Base-by-base conservation (phyloP, 2,113 vertebrate species). In the Eublepharis macularius region DNA sequence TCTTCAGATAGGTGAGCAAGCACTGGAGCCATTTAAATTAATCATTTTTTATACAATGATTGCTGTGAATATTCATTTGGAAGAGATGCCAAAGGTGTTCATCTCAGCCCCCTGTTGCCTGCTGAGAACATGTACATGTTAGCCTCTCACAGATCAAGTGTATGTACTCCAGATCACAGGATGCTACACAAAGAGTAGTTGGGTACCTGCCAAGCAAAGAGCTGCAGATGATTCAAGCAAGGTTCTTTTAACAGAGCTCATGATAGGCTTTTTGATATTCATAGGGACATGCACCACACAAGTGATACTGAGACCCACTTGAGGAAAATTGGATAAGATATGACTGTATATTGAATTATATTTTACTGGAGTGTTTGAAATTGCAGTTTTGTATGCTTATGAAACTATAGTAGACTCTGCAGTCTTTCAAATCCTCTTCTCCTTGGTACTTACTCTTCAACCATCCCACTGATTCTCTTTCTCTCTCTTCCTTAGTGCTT, bases 311-410 rank as follows among this genome's bases (percentile, higher is more conserved):
- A n/a, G n/a, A 19, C 6, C 36, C 60, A 77, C 34, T 84, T 69
- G 74, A 78, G 36, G 36, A 47, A 69, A 84, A 57, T n/a, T 84
- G 83, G 47, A 69, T 49, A 54, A 69, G 83, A 66, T 84, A 32
- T n/a, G 34, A 9, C 69, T 57, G 77, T 77, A 57, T 41, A 78
- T 69, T 54, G 63, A 68, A 69, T 69, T 82, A 19, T 60, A 41
- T 82, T 72, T 66, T 45, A 65, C 36, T 65, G 54, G 14, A 17
- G 14, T 74, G 51, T 83, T 39, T 75, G 81, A 74, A 83, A 83
- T 63, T 57, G 17, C 51, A 43, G 12, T 45, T 57, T 39, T 68
- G 45, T 69, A 41, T 57, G n/a, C 26, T 32, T n/a, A 10, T 54
- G 63, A 77, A 69, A 36, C 29, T 51, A 29, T n/a, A 41, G 19